phyloP scores from a whole-genome alignment of 1,140 invertebrate genomes.

The Solenopsis invicta region DNA sequence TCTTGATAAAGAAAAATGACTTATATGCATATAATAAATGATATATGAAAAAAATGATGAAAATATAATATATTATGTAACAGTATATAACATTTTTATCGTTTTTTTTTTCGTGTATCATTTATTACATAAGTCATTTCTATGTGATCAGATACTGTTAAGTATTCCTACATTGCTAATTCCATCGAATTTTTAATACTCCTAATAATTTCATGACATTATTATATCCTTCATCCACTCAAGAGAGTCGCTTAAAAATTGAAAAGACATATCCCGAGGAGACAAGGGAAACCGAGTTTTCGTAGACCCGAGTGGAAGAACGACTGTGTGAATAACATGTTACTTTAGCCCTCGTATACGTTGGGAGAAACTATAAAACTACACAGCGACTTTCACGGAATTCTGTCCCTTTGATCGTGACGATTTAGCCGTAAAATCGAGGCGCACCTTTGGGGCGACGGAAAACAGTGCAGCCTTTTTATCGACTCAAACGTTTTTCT shows the following conservation, averaged over 20 bases:
- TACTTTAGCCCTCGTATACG: background rate
- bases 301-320: constrained; percentile 1
- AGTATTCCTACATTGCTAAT: background rate
- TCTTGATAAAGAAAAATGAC: no score
- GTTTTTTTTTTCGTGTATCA: background rate
- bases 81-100: background rate
- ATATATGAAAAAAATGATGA: no score
- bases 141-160: background rate
- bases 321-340: constrained; percentile 36
- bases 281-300: background rate
- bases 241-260: constrained; percentile 22
- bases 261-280: background rate
- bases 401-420: constrained; percentile 47
- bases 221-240: background rate
- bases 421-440: constrained; percentile 50
- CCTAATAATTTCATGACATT: constrained; percentile 1
- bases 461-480: constrained; percentile 43
- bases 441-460: constrained; percentile 18
- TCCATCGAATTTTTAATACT: background rate
- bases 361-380: constrained; percentile 38
- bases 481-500: constrained; percentile 42
- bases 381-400: constrained; percentile 46
- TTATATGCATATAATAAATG: background rate
- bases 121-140: background rate
- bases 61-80: background rate